Percentiles rank a stretch among this genome's conserved stretches.
phyloP scores from a whole-genome alignment of 1,140 invertebrate genomes.

The Eriocheir sinensis region DNA sequence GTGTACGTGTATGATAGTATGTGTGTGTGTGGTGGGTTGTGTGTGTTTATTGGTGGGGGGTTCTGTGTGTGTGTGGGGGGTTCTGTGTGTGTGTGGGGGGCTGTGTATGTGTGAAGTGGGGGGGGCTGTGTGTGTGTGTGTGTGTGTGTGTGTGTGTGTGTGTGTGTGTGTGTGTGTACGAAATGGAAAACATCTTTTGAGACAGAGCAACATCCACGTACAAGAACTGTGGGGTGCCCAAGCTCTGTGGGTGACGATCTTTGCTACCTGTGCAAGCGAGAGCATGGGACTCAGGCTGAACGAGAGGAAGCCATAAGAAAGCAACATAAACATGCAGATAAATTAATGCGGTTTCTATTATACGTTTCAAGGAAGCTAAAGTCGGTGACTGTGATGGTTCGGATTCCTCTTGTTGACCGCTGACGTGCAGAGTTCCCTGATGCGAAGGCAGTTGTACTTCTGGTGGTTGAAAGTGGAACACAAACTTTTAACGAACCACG shows the following conservation, averaged over 20 bases:
- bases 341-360: conserved; percentile 25
- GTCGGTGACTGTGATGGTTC: conserved; percentile 56
- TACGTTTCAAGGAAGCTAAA: conserved; percentile 46
- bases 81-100: too few relatives aligned
- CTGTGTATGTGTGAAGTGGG: too few relatives aligned
- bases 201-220: conserved; percentile 8
- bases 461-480: conserved; percentile 35
- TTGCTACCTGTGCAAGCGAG: too few relatives aligned
- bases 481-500: conserved; percentile 35
- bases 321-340: conserved; percentile 44
- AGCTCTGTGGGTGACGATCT: conserved; percentile 48
- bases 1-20: too few relatives aligned
- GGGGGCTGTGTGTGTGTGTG: too few relatives aligned
- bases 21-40: too few relatives aligned
- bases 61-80: too few relatives aligned
- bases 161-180: too few relatives aligned
- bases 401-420: conserved; percentile 63
- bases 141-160: too few relatives aligned
- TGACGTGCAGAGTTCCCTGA: conserved; percentile 61
- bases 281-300: too few relatives aligned
- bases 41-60: too few relatives aligned
- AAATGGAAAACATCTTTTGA: neutral
- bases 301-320: conserved; percentile 63
- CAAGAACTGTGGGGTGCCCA: conserved; percentile 52
- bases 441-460: conserved; percentile 47